These are phyloP conservation scores for Neosilurus mollespiculum DNA, from an alignment of 2,797 vertebrate genomes.

Conservation along the genomic window DNA sequence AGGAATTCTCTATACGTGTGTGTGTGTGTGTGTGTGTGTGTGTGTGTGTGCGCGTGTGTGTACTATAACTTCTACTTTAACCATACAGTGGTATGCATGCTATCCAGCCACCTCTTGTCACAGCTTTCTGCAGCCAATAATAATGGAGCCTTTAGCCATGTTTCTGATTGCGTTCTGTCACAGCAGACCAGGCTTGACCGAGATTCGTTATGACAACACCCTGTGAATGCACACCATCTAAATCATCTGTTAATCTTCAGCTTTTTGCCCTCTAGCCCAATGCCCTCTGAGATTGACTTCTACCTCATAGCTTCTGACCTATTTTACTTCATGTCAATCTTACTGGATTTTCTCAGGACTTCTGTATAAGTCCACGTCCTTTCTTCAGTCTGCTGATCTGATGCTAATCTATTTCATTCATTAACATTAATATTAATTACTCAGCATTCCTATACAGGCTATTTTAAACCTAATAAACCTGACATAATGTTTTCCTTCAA, in stretches of 20 bases:
- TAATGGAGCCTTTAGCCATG: not conserved
- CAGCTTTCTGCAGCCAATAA: conserved; percentile 8
- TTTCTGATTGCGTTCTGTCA: conserved; percentile 38
- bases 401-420: not conserved
- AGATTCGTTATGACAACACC: conserved; percentile 30
- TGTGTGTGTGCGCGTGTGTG: not conserved
- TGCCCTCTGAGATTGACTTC: too few relatives aligned
- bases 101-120: conserved; percentile 2
- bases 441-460: not conserved
- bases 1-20: not conserved
- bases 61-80: not conserved
- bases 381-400: not conserved
- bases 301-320: not conserved
- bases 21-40: conserved; percentile 9
- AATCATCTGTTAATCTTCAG: not conserved
- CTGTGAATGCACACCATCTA: conserved; percentile 36
- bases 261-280: not conserved
- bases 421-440: not conserved
- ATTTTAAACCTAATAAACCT: not conserved
- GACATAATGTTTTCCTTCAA: not conserved
- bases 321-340: not conserved
- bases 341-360: too few relatives aligned
- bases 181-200: conserved; percentile 28
- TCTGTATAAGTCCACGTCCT: not conserved
- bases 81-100: not conserved